Base-by-base conservation (phyloP, 2,113 vertebrate genomes). In the Crypturellus undulatus region DNA sequence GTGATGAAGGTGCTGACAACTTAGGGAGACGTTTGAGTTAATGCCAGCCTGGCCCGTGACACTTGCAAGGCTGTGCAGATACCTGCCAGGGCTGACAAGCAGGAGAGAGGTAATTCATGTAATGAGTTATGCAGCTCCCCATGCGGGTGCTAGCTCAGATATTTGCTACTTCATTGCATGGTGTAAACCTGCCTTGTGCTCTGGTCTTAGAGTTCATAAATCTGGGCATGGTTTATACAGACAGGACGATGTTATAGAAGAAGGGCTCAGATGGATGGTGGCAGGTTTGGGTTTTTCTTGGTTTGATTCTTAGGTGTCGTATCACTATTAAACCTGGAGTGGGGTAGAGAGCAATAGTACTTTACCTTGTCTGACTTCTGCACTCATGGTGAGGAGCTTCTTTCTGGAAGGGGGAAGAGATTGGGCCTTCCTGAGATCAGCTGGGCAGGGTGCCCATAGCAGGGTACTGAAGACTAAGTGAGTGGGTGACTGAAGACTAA, bases 161-260 rank as follows among this genome's bases (percentile, higher is more conserved):
- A 12, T 13, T 16, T 90, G 51, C 38, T 60, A 6, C 77, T 47
- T n/a, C 51, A 15, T 17, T 71, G 43, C 30, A 6, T 20, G 21
- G 25, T 54, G 20, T 19, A 25, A 71, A 20, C 51, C 64, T 49
- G 26, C 19, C 47, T 47, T 0, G 1, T 75, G 60, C 79, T 49
- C 67, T 87, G 11, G 47, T n/a, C 52, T 56, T 14, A 43, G 34
- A 79, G 36, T n/a, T 45, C 3, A 0, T 87, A 45, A 52, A 51
- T 43, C 26, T 43, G 68, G 30, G 30, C 0, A 1, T 40, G 10
- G 47, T 0, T 3, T 28, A 16, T 56, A 56, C 26, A 17, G 54
- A 56, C 28, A 30, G 54, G 28, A 56, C 30, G 54, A 25, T 14
- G 69, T 42, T 22, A 22, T 12, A 28, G 28, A 32, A 77, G 5